Percentiles rank a stretch among this genome's conserved stretches.
Evolutionary conservation across 2,113 vertebrate species (phyloP).

Genomic region (Montifringilla adamsi): DNA sequence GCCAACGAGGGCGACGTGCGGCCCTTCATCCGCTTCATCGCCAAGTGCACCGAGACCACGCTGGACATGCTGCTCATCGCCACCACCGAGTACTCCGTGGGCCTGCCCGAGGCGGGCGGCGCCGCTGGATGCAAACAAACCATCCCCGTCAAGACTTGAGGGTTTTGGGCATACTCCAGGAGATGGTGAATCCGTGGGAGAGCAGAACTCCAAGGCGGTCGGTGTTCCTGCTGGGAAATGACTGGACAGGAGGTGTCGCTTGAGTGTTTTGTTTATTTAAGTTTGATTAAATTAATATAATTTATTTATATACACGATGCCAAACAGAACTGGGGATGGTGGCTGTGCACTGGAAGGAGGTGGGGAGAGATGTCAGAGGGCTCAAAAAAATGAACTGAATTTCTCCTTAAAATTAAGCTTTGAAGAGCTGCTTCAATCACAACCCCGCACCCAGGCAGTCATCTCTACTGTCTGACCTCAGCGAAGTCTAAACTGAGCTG

Average conservation of each 20-base stretch:
- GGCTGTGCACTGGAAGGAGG: background rate
- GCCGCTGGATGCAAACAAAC: constrained; percentile 80
- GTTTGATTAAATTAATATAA: constrained; percentile 8
- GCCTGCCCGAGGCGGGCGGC: constrained; percentile 81
- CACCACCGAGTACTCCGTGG: constrained; percentile 87
- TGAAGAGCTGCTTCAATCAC: background rate
- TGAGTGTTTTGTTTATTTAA: constrained; percentile 52
- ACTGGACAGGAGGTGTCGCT: background rate
- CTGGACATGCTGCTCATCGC: constrained; percentile 93
- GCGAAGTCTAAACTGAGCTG: background rate
- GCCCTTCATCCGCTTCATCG: constrained; percentile 96
- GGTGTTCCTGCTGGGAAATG: background rate
- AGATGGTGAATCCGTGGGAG: accelerated
- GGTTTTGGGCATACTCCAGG: accelerated
- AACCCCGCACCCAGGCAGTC: background rate
- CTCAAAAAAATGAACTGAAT: background rate
- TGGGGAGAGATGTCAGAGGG: background rate
- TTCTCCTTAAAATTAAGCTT: background rate
- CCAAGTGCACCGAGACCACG: constrained; percentile 91
- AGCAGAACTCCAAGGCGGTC: background rate
- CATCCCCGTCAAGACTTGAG: constrained; percentile 80
- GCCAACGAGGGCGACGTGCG: constrained; percentile 95
- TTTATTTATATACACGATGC: constrained; percentile 12
- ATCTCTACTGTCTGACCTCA: background rate
- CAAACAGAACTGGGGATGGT: background rate